Evolutionary conservation across 2,113 vertebrate species (phyloP).

Genomic region (Ceuthmochares aereus): DNA sequence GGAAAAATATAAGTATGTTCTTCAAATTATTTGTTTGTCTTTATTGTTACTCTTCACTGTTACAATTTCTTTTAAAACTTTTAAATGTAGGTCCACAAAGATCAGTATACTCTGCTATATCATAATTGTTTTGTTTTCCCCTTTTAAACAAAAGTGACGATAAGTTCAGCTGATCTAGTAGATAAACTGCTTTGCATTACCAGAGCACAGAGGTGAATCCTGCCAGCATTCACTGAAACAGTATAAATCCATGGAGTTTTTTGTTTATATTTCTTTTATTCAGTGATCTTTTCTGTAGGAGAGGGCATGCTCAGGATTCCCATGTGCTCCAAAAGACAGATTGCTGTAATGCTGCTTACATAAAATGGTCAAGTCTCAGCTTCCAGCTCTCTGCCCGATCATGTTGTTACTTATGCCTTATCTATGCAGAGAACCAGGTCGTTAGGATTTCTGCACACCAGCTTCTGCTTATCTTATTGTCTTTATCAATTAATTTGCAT

Average conservation of each 20-base stretch:
- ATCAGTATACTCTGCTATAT: background rate
- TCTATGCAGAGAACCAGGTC: background rate
- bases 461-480: slow-evolving; percentile 10
- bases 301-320: background rate
- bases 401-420: background rate
- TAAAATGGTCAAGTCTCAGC: background rate
- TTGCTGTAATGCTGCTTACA: background rate
- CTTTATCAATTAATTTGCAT: slow-evolving; percentile 54
- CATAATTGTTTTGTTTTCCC: background rate
- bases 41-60: background rate
- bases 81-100: background rate
- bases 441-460: slow-evolving; percentile 12
- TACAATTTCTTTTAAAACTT: background rate
- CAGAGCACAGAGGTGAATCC: background rate
- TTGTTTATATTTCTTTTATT: background rate
- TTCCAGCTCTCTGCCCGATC: background rate
- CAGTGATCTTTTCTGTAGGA: background rate
- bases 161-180: background rate
- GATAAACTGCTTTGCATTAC: background rate
- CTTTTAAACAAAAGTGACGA: background rate
- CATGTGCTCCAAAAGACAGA: fast-evolving
- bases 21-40: background rate
- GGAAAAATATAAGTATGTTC: background rate
- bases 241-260: background rate
- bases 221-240: background rate